Evolutionary conservation across 2,113 vertebrate genomes (phyloP).

Genomic region (Thryonomys swinderianus): DNA sequence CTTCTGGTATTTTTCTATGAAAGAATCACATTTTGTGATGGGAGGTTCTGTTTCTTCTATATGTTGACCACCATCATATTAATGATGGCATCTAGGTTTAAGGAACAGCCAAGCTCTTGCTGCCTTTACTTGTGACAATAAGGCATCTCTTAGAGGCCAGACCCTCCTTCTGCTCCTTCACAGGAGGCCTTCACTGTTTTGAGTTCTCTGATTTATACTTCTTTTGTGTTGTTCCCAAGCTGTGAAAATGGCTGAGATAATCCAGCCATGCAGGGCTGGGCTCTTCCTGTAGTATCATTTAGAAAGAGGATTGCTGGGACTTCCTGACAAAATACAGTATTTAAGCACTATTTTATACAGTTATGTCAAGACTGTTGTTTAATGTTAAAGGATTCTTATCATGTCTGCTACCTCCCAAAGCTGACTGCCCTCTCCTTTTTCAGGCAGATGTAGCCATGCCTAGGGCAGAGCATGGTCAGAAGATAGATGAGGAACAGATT

Average conservation of each 20-base stretch:
- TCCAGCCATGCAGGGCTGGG: not conserved
- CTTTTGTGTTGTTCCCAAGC: not conserved
- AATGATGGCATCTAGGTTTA: not conserved
- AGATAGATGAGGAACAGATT: not conserved
- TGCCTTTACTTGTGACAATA: not conserved
- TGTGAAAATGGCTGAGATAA: not conserved
- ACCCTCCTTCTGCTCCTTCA: not conserved
- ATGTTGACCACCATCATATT: not conserved
- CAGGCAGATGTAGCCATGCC: not conserved
- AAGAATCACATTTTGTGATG: not conserved
- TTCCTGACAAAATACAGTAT: not conserved
- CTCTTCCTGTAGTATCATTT: not conserved
- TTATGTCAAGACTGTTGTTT: not conserved
- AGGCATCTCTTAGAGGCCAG: not conserved
- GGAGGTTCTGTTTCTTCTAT: not conserved
- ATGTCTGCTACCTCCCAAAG: not conserved
- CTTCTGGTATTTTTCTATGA: not conserved
- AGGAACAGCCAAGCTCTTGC: not conserved
- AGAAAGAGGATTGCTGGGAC: not conserved
- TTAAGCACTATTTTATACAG: not conserved
- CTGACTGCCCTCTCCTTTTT: not conserved
- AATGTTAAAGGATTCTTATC: conserved; percentile 8
- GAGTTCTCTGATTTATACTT: not conserved
- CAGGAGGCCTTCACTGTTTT: not conserved
- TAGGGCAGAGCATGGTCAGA: not conserved